phyloP scores from a whole-genome alignment of 2,113 vertebrate genomes.

The Cyanistes caeruleus region DNA sequence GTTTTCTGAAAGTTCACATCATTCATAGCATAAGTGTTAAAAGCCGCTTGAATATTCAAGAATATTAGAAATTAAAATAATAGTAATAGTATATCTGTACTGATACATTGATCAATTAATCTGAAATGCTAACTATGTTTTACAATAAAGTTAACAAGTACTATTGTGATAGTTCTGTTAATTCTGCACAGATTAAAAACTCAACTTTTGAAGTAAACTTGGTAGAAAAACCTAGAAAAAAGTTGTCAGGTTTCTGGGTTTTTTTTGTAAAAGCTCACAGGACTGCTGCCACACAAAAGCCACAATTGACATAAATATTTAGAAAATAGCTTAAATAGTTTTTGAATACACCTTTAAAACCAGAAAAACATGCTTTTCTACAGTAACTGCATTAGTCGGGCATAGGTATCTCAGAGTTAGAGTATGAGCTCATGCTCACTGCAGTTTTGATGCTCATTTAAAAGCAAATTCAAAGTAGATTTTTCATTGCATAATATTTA shows the following conservation, averaged over 20 bases:
- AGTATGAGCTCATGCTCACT: neutral
- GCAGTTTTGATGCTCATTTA: neutral
- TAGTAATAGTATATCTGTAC: neutral
- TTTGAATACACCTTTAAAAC: neutral
- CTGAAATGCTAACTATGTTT: neutral
- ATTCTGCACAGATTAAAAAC: neutral
- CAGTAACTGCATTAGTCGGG: neutral
- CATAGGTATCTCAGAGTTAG: neutral
- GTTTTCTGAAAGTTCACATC: neutral
- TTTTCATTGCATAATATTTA: neutral
- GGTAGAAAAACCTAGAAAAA: neutral
- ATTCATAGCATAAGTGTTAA: neutral
- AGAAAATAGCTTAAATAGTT: neutral
- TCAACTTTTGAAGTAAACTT: neutral
- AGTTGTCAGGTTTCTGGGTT: rapidly evolving
- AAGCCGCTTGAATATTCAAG: neutral
- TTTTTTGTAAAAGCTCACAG: neutral
- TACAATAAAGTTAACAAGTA: neutral
- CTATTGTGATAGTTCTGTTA: neutral
- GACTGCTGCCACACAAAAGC: constrained; percentile 30
- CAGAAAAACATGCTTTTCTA: neutral
- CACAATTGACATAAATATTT: constrained; percentile 16
- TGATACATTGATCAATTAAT: neutral
- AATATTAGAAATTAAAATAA: neutral
- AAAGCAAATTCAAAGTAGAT: neutral